Evolutionary conservation across 2,888 invertebrate genomes (phyloP), one percentile per base, ranked within the genome.

Genomic region (Brachylomia viminalis): DNA sequence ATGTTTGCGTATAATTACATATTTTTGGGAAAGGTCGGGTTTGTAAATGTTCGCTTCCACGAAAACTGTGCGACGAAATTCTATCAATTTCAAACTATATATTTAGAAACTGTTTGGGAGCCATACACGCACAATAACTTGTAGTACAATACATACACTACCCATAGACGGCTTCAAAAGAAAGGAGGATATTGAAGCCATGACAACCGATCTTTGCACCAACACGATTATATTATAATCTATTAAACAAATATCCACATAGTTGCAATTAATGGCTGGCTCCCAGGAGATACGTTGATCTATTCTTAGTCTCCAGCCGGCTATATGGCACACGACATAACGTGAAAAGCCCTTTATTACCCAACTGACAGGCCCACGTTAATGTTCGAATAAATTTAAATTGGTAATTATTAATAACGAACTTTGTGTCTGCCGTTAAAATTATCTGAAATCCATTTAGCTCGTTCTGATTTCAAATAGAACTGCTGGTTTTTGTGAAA

Each of bases 391-490:
- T 76, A 80, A 87, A 80, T 86, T 87, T 86, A 86, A 87, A 86
- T 86, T 77, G 87, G 75, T 87, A 83, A 87, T 86, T 86, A 86
- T 87, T 87, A 87, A 84, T 87, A 87, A 87, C 87, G 84, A 86
- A 87, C 80, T 86, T 87, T 83, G 70, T 72, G 86, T 74, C 86
- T 84, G 82, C 74, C 86, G 82, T 79, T 79, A 86, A 72, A 87
- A 87, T 86, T 86, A 86, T 86, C 82, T 69, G 87, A 75, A 87
- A 87, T 86, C 80, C 87, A 86, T 87, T 87, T 86, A 79, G 74
- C 80, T 77, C 71, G 82, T 58, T 74, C 77, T 70, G 72, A 72
- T 86, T 87, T 86, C 78, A 87, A 87, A 87, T 87, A 80, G 80
- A 83, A 86, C 75, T 79, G 77, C 77, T 67, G 27, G 56, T 72